Evolutionary conservation across 2,888 invertebrate genomes (phyloP), one percentile per base, ranked within the genome.

Genomic region (Yponomeuta evonymella): DNA sequence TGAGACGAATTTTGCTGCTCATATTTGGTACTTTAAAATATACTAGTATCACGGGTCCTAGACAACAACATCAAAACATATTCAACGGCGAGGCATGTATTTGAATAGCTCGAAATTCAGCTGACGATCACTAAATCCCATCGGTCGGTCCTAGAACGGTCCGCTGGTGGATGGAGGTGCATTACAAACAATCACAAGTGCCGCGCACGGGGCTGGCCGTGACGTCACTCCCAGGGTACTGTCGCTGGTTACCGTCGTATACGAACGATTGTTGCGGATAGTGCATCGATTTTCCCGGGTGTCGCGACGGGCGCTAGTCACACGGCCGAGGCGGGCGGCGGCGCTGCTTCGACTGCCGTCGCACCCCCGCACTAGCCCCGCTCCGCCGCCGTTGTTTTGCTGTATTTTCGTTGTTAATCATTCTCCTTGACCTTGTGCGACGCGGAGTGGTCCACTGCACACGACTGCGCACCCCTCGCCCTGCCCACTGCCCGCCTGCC

Each of bases 401-500:
- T 90, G 91, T 91, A 92, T 90, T 91, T 92, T 92, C 89, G 90
- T 90, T 90, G 90, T 91, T 93, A 93, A 93, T 93, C 92, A 93
- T 93, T 92, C 93, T 92, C 93, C 92, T 92, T 91, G 91, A 92
- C 92, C 90, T 91, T 90, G 90, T 89, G 89, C 92, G 90, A 88
- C 88, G 91, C 84, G 83, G 88, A 91, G 90, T 92, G 91, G 91
- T 90, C 92, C 90, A 90, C 90, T 91, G 89, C 89, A 90, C 90
- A 90, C 88, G 89, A 89, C 85, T 88, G 88, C 85, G 84, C 87
- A 87, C 89, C 89, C 90, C 89, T 84, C 87, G 78, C 87, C 85
- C 84, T 76, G 76, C 89, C 90, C 89, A 84, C 87, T 78, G 87
- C 85, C 84, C 77, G 76, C 80, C 84, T 84, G 83, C 83, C 81